Evolutionary conservation across 2,888 invertebrate genomes (phyloP), one percentile per base, ranked within the genome.

Genomic region (Drosophila infuscata): DNA sequence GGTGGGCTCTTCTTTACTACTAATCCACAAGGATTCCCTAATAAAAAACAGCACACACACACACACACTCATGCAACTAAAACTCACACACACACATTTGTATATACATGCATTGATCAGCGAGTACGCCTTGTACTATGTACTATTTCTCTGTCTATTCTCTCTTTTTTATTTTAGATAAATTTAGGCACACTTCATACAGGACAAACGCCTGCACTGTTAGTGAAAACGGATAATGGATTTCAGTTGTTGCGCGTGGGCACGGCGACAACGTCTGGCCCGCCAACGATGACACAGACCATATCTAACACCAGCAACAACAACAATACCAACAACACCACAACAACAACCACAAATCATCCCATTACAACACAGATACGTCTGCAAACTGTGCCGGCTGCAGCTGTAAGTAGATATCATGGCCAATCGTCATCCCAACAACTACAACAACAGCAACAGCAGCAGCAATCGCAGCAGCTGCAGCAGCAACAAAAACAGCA

Each of bases 211-310:
- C 97, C 98, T 93, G 95, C 95, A 94, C 95, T 99, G 93, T 95
- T 99, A 93, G 95, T 99, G 93, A 98, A 98, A 95, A 99, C 98
- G 92, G 99, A 99, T 94, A 98, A 97, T 95, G 99, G 99, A 92
- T 97, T 97, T 94, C 98, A 99, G 94, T 94, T 99, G 93, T 94
- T 99, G 92, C 96, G 98, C 93, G 97, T 98, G 90, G 97, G 97
- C 82, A 97, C 97, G 84, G 96, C 97, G 79, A 95, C 97, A 70
- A 93, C 95, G 71, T 93, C 95, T 63, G 94, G 95, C 84, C 94
- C 94, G 84, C 94, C 94, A 76, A 89, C 91, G 80, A 87, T 89
- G 69, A 92, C 92, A 85, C 94, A 94, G 85, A 93, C 93, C 80
- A 91, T 93, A 83, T 94, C 95, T 87, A 90, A 92, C 79, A 94